Evolutionary conservation across 2,113 vertebrate species (phyloP).

Genomic region (Meriones unguiculatus): DNA sequence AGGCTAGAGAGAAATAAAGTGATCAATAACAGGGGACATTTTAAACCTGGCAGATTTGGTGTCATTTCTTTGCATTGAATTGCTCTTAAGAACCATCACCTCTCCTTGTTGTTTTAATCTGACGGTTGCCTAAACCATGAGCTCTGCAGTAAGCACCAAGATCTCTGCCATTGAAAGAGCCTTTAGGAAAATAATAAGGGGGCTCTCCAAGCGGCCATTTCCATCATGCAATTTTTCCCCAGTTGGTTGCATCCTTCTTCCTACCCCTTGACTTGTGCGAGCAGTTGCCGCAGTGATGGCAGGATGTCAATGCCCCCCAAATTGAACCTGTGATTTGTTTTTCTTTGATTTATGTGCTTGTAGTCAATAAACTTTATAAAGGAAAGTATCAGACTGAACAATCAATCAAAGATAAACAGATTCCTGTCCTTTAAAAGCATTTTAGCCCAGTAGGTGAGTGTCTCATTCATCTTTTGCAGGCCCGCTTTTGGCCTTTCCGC

Average conservation of each 20-base stretch:
- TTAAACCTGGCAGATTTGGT: background rate
- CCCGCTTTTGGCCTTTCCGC: conserved; percentile 80
- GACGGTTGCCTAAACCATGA: background rate
- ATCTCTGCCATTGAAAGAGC: background rate
- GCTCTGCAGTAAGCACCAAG: background rate
- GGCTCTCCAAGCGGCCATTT: conserved; percentile 40
- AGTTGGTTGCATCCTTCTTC: conserved; percentile 44
- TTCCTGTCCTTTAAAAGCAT: conserved; percentile 91
- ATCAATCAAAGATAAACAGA: conserved; percentile 92
- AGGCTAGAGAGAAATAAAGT: background rate
- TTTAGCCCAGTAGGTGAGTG: conserved; percentile 86
- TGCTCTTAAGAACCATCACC: background rate
- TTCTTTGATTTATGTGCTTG: conserved; percentile 92
- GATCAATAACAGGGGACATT: background rate
- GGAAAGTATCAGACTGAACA: conserved; percentile 89
- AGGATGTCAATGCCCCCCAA: conserved; percentile 89
- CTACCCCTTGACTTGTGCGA: conserved; percentile 79
- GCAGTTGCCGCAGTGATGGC: conserved; percentile 84
- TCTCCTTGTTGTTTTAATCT: background rate
- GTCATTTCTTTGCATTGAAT: conserved; percentile 17
- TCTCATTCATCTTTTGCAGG: conserved; percentile 89
- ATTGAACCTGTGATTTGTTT: conserved; percentile 91
- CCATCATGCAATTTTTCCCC: conserved; percentile 45
- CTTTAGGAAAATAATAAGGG: conserved; percentile 9
- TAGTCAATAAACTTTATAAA: conserved; percentile 92